Percentiles rank a stretch among this genome's conserved stretches.
Conservation (phyloP, 2,888 invertebrate genomes). For the Trichopria drosophilae region DNA sequence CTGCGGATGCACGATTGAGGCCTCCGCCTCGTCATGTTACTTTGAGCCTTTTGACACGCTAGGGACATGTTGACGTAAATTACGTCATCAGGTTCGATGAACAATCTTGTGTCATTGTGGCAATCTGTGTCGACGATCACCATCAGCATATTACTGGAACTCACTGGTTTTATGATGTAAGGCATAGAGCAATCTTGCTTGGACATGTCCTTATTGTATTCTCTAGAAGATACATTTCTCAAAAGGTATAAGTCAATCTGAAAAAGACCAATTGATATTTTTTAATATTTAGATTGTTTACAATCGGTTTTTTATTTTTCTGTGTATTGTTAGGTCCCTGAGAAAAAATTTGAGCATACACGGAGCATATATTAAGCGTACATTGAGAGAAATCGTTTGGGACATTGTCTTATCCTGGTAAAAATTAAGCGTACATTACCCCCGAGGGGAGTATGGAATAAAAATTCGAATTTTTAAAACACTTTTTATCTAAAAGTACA, state of each 20-base stretch:
- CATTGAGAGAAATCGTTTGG: no score
- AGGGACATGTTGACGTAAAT: conserved; percentile 62
- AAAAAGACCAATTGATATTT: conserved; percentile 1
- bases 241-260: conserved; percentile 58
- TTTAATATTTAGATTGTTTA: no score
- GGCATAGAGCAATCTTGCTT: conserved; percentile 59
- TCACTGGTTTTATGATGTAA: conserved; percentile 74
- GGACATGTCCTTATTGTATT: conserved; percentile 24
- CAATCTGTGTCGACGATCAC: conserved; percentile 70
- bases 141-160: conserved; percentile 77
- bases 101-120: conserved; percentile 62
- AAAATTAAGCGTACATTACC: no score
- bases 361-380: no score
- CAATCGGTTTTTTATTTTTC: no score
- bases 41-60: conserved; percentile 66
- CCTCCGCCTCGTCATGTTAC: conserved; percentile 68
- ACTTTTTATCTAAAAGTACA: no score
- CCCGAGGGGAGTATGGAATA: no score
- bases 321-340: no score
- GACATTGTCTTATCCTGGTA: no score
- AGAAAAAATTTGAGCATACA: no score
- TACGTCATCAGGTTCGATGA: conserved; percentile 59
- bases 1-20: conserved; percentile 77
- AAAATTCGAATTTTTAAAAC: no score
- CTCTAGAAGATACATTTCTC: conserved; percentile 44